A percentile compares a stretch with the other conserved stretches of the same genome.
Evolutionary conservation across 2,113 vertebrate genomes (phyloP).

Genomic region (Sciurus niger): DNA sequence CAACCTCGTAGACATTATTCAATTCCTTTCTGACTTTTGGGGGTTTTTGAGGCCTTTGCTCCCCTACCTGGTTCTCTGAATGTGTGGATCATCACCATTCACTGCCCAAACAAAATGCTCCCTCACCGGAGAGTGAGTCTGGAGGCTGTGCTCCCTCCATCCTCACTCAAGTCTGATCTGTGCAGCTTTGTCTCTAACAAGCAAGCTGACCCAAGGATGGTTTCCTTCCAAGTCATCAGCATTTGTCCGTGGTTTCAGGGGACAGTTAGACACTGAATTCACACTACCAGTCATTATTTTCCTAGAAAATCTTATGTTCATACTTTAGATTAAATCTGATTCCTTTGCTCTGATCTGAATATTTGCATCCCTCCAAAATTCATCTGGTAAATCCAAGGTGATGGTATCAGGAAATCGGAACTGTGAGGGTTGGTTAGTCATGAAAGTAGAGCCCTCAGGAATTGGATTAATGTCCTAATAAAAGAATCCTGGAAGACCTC

Average conservation of each 20-base stretch:
- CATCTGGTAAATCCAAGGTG: background rate
- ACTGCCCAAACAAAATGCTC: background rate
- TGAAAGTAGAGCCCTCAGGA: background rate
- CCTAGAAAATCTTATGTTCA: no score
- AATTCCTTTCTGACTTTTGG: background rate
- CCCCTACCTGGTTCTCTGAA: background rate
- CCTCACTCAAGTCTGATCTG: background rate
- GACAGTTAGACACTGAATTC: no score
- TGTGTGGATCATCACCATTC: background rate
- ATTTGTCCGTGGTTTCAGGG: background rate
- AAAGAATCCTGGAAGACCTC: background rate
- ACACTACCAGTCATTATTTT: no score
- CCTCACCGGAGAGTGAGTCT: background rate
- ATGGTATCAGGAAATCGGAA: background rate
- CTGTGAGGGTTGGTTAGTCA: background rate
- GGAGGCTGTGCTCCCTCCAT: background rate
- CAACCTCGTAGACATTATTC: background rate
- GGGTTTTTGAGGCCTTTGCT: background rate
- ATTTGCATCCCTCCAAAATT: no score
- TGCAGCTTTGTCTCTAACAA: background rate
- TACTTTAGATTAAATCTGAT: background rate
- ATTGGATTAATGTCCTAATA: background rate
- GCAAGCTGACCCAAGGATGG: background rate
- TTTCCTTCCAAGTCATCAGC: background rate
- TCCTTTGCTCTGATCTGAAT: background rate